Percentiles rank a stretch among this genome's conserved stretches.
Conservation (phyloP, 2,888 invertebrate genomes). For the Caprella mutica region DNA sequence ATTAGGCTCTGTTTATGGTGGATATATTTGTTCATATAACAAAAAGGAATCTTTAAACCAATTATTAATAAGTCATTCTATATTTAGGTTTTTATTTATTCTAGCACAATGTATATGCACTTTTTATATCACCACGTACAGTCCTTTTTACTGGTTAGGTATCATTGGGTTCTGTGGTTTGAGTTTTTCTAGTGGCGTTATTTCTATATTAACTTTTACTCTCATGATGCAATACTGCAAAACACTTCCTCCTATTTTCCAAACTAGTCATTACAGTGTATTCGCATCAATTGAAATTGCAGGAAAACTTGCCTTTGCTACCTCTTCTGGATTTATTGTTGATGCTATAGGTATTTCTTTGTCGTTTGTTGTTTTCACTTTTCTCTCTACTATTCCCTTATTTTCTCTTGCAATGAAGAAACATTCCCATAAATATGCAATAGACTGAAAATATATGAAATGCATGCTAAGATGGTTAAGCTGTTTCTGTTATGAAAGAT, state of each 20-base stretch:
- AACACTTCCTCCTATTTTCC: conserved; percentile 5
- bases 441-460: too few relatives aligned
- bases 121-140: not conserved
- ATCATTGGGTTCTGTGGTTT: conserved; percentile 13
- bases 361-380: conserved; percentile 17
- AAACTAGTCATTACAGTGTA: conserved; percentile 26
- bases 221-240: conserved; percentile 26
- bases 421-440: too few relatives aligned
- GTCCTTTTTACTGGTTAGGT: conserved; percentile 1
- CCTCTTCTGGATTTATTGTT: conserved; percentile 19
- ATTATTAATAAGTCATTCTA: conserved; percentile 15
- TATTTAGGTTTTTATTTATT: conserved; percentile 10
- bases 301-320: conserved; percentile 25
- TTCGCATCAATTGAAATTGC: conserved; percentile 29
- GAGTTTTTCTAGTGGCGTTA: conserved; percentile 26
- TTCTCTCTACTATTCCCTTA: conserved; percentile 14
- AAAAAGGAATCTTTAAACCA: not conserved
- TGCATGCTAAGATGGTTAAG: too few relatives aligned
- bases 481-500: too few relatives aligned
- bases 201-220: conserved; percentile 26
- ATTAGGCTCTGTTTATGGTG: conserved; percentile 24
- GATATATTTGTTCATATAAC: conserved; percentile 2
- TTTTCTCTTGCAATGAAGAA: not conserved
- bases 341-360: conserved; percentile 15
- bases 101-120: conserved; percentile 3